Base-by-base conservation (phyloP, 2,113 vertebrate species). In the Pygoscelis antarcticus region DNA sequence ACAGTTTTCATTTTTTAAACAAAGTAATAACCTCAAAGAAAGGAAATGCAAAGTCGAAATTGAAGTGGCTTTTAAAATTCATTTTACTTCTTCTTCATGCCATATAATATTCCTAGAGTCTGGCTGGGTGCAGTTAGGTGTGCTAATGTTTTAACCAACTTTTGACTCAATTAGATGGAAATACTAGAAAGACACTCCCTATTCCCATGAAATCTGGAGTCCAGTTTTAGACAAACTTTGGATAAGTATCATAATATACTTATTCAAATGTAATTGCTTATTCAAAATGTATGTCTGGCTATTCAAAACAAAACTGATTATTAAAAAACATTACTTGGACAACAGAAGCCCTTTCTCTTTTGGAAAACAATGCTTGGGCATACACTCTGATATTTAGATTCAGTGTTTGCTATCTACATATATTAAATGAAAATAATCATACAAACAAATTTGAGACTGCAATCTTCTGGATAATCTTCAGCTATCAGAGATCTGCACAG, bases 1-100 rank as follows among this genome's bases (percentile, higher is more conserved):
- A 32, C 6, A 80, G 54, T 83, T 93, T 83, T 84, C 69, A 46
- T 85, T 97, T 91, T 94, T 97, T 64, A 91, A 93, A 70, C 22
- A 84, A 93, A 96, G 57, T 60, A 78, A 89, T 89, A 94, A 71
- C 78, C 23, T 85, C 62, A 57, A 90, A 77, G 57, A 81, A 90
- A 70, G 30, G 32, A 91, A 92, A 90, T 81, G 51, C 76, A 46
- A 87, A 83, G 30, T 36, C 20, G 32, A 87, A 90, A 93, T 13
- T 75, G 44, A 90, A 88, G 44, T 58, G 36, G 89, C 57, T 72
- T 94, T 95, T 61, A 61, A 92, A 90, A 83, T 38, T 47, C 0
- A 32, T 75, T 97, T 92, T 55, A 47, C 72, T 86, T 72, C 70
- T 94, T 72, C 65, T 69, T 25, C 18, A 60, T 83, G 47, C 16